Percentiles rank a stretch among this genome's conserved stretches.
phyloP scores from a whole-genome alignment of 2,888 invertebrate species.

The Norana najaformis region DNA sequence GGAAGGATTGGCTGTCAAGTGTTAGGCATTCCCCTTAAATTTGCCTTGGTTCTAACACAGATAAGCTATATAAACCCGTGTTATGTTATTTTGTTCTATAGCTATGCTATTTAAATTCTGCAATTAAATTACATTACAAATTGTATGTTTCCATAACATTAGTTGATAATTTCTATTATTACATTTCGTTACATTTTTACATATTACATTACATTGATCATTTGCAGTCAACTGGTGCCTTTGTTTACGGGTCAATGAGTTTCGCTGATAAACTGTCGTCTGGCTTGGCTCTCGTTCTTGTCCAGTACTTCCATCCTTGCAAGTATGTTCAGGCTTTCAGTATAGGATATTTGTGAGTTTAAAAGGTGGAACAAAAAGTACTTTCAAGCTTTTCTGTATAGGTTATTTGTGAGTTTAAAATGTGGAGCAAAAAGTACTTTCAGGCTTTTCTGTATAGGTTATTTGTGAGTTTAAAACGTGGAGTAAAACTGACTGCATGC shows the following conservation, averaged over 20 bases:
- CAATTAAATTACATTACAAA: not conserved
- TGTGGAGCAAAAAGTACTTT: too few relatives aligned
- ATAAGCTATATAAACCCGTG: not conserved
- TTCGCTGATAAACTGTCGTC: constrained; percentile 90
- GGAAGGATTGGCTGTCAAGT: too few relatives aligned
- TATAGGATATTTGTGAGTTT: too few relatives aligned
- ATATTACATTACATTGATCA: not conserved
- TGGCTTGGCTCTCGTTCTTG: constrained; percentile 81
- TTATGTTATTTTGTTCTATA: not conserved
- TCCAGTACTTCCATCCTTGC: constrained; percentile 76
- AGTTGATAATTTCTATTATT: too few relatives aligned
- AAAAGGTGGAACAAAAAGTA: too few relatives aligned
- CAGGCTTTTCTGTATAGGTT: too few relatives aligned
- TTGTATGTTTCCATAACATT: too few relatives aligned
- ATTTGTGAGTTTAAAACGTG: too few relatives aligned
- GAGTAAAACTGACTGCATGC: too few relatives aligned
- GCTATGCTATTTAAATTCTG: too few relatives aligned
- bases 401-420: not conserved
- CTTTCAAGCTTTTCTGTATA: not conserved
- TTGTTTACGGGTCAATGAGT: constrained; percentile 89
- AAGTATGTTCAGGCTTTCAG: constrained; percentile 48
- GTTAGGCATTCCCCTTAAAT: not conserved
- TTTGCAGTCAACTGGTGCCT: constrained; percentile 77
- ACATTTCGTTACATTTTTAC: not conserved
- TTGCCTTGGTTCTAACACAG: not conserved